Evolutionary conservation across 2,113 vertebrate species (phyloP), one percentile per base, ranked within the genome.

Genomic region (Herpailurus yagouaroundi): DNA sequence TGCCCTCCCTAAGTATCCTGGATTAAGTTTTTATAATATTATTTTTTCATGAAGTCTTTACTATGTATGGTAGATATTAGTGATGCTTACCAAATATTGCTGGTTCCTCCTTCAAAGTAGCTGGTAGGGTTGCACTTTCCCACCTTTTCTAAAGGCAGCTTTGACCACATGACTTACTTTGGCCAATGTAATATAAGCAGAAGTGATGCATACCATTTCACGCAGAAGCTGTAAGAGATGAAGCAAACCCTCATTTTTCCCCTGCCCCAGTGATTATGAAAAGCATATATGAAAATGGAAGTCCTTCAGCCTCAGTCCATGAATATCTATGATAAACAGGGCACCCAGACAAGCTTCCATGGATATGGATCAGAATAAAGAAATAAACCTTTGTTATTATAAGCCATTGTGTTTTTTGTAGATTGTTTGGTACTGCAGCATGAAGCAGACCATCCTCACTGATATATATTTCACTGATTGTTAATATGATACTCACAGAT

Each of bases 11-110:
- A 57, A 45, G 9, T 18, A 92, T 55, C 69, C 41, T 27, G 31
- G 31, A 33, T 66, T 71, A 64, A 31, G 19, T 81, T 90, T 80
- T 25, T 68, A 12, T 4, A 21, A 69, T 74, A 86, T 80, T 73
- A 38, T 55, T 93, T 81, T 71, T 81, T 71, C 71, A 57, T 55
- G 79, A 92, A 97, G 41, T 64, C 64, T 89, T 84, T 85, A 52
- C 12, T 79, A 55, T 69, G n/a, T 79, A 9, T 66, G 5, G n/a
- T 38, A 84, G 52, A 55, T 45, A 80, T 52, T 45, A 77, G 16
- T 64, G 13, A n/a, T 84, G 4, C 45, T 55, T 10, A 81, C n/a
- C 23, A 86, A 94, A 73, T 80, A 86, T 64, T 73, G 33, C n/a
- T 55, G 63, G 88, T 66, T 94, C n/a, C 15, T 90, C 41, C 23